Conservation (phyloP, 2,797 vertebrate genomes). For the Pelochelys cantorii region DNA sequence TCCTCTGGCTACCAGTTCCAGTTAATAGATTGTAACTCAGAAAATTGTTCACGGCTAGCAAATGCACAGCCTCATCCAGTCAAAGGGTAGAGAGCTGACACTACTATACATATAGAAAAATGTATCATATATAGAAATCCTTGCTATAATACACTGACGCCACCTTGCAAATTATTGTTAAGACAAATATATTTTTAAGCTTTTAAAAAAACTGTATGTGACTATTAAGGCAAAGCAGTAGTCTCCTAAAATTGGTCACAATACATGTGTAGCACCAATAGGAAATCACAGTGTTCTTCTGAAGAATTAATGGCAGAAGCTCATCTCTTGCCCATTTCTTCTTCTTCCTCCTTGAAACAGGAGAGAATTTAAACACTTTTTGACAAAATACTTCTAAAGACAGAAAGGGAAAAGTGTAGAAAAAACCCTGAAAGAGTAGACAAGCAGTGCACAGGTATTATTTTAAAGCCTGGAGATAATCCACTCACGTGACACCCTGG, state of each 20-base stretch:
- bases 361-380: not conserved
- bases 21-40: not conserved
- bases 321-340: not conserved
- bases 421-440: not conserved
- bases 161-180: not conserved
- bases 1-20: not conserved
- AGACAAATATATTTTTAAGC: not conserved
- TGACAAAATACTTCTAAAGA: not conserved
- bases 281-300: not conserved
- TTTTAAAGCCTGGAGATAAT: not conserved
- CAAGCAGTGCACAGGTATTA: not conserved
- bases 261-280: not conserved
- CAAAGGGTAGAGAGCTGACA: not conserved
- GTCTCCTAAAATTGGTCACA: not conserved
- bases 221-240: not conserved
- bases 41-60: not conserved
- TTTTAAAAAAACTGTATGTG: not conserved
- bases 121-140: not conserved
- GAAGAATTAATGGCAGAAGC: not conserved
- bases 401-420: not conserved
- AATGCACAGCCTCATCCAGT: rapidly evolving
- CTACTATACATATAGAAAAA: rapidly evolving
- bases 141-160: rapidly evolving
- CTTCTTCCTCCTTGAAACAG: not conserved
- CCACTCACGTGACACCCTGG: not conserved